Evolutionary conservation across 2,888 invertebrate species (phyloP), one percentile per base, ranked within the genome.

Genomic region (Orchestes rusci): DNA sequence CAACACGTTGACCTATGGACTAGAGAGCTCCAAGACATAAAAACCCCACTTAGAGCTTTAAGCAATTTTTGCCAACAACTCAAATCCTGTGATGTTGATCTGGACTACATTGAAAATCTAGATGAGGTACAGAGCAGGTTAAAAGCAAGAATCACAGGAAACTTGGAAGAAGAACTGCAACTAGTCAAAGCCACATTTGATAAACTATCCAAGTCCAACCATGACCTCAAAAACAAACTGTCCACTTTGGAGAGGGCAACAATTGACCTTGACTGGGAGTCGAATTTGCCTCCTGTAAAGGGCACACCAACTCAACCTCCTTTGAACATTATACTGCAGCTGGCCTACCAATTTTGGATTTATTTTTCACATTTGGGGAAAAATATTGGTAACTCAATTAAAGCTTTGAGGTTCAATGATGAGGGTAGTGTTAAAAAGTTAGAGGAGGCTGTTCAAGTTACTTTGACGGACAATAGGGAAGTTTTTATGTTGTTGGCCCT

Each of bases 1-100:
- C n/a, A n/a, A n/a, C n/a, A n/a, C n/a, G 67, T 70, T 53, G 69
- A 67, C 44, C 67, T 65, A 43, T 70, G 72, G 55, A 70, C 68
- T 65, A 63, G 61, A 59, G 65, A 67, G 61, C 69, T 75, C 69
- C 69, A 70, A 66, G 70, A 72, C 57, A 70, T 72, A 68, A 68
- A 68, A 63, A 70, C 70, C 62, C 69, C 69, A 59, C 67, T 73
- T 58, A 63, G 66, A 53, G 69, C 71, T 65, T 69, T 77, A 59
- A 66, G 69, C 66, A 74, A 74, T 65, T 66, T 71, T 57, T 68
- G 72, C 56, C 70, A 72, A 60, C 73, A 76, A 52, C 68, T 72
- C 58, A n/a, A n/a, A n/a, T n/a, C n/a, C n/a, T n/a, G n/a, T n/a
- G n/a, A 66, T 75, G 45, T 39, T n/a, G 15, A 37, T 16, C 36